Base-by-base conservation (phyloP, 2,888 invertebrate species). In the Microdon myrmicae region DNA sequence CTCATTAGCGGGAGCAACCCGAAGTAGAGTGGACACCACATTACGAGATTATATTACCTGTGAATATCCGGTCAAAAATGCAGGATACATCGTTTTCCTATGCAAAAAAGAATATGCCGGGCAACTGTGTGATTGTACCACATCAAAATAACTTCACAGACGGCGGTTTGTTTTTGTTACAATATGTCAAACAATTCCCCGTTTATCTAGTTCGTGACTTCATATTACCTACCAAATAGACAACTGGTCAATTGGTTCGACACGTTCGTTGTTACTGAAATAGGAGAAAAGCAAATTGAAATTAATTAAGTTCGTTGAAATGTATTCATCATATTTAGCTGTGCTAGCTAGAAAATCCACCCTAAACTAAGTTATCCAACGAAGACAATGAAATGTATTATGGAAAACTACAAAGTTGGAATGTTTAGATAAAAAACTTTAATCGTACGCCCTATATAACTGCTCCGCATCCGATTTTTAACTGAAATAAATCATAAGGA, bases 81-180 rank as follows among this genome's bases (percentile, higher is more conserved):
- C 79, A 79, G 34, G 85, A 83, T 68, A 86, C 87, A 74, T 67
- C 71, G 28, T 75, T 75, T 39, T 26, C 70, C 1, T 95, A 92
- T 76, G 89, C 87, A 68, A 93, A 90, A 76, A 87, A 90, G 71
- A 89, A 88, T 31, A 91, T 96, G 71, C 90, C 90, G 73, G 96
- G 95, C 3, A 87, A 88, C 68, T 88, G 88, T 73, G 93, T 94
- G 0, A 92, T 91, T 82, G 93, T 95, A 67, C 98, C 98, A n/a
- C 96, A 97, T 76, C 99, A 99, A 81, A 92, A 89, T 68, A 99
- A 99, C 82, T 95, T 90, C 75, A 93, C 92, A 26, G 99, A 99
- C 79, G 99, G 99, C 81, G 99, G 99, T 1, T 82, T 98, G 8
- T 99, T 92, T 80, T 83, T 98, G 55, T 82, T 99, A 45, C 96